Percentiles rank a stretch among this genome's conserved stretches.
Conservation (phyloP, 2,888 invertebrate genomes). For the Polydrusus tereticollis region DNA sequence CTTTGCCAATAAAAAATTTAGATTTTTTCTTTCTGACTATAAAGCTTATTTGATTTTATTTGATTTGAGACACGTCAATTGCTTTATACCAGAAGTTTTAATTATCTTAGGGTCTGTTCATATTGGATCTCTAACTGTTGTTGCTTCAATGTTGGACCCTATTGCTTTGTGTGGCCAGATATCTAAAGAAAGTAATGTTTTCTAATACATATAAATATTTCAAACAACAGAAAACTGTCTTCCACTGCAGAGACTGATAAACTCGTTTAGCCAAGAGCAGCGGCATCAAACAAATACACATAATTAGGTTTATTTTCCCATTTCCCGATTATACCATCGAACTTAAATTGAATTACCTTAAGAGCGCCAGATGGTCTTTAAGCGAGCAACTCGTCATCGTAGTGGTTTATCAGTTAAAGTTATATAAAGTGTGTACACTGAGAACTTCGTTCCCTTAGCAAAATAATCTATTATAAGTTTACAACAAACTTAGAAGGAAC, state of each 20-base stretch:
- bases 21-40: no score
- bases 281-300: conserved; percentile 20
- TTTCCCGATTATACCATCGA: conserved; percentile 16
- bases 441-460: not conserved
- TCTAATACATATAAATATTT: no score
- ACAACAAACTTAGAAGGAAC: not conserved
- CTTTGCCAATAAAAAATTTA: no score
- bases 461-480: not conserved
- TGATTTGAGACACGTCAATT: no score
- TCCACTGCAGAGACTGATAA: not conserved
- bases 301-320: conserved; percentile 18
- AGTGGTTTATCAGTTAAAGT: conserved; percentile 22
- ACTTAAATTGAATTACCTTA: conserved; percentile 6
- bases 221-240: not conserved
- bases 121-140: no score
- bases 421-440: not conserved
- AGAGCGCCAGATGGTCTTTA: conserved; percentile 16
- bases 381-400: not conserved
- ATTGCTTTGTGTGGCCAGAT: no score
- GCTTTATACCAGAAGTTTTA: no score
- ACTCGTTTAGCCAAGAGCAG: not conserved
- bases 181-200: no score
- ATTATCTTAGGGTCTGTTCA: no score
- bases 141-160: no score
- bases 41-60: no score